Conservation (phyloP, 2,888 invertebrate genomes). For the Scrobipalpa atriplicella region DNA sequence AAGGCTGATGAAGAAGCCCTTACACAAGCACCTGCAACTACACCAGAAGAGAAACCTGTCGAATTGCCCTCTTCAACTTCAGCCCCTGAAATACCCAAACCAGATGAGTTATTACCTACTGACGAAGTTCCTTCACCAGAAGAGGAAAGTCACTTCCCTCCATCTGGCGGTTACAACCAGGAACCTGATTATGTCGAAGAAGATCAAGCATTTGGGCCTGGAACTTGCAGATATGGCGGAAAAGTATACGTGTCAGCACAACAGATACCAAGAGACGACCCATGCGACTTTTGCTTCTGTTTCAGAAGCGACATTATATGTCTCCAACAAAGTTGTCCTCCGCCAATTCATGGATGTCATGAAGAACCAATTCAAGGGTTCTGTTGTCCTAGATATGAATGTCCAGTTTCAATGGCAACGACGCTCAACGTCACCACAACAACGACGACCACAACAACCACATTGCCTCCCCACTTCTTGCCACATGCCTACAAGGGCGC, state of each 20-base stretch:
- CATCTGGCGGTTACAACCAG: constrained; percentile 73
- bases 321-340: constrained; percentile 96
- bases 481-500: constrained; percentile 90
- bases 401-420: constrained; percentile 94
- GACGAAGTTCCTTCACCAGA: constrained; percentile 64
- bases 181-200: constrained; percentile 90
- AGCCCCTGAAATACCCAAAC: constrained; percentile 59
- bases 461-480: constrained; percentile 92
- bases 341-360: constrained; percentile 95
- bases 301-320: constrained; percentile 98
- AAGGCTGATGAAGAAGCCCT: constrained; percentile 41
- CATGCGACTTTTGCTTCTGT: constrained; percentile 98
- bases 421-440: constrained; percentile 92
- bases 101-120: constrained; percentile 58
- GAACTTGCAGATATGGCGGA: constrained; percentile 95
- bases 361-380: constrained; percentile 96
- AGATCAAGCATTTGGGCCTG: constrained; percentile 92
- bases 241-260: constrained; percentile 97
- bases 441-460: constrained; percentile 93
- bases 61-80: constrained; percentile 44
- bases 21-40: constrained; percentile 41
- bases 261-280: constrained; percentile 96
- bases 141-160: constrained; percentile 62
- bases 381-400: constrained; percentile 97
- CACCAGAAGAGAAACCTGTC: constrained; percentile 52